Conservation (phyloP, 2,113 vertebrate species). For the Alexandromys fortis region DNA sequence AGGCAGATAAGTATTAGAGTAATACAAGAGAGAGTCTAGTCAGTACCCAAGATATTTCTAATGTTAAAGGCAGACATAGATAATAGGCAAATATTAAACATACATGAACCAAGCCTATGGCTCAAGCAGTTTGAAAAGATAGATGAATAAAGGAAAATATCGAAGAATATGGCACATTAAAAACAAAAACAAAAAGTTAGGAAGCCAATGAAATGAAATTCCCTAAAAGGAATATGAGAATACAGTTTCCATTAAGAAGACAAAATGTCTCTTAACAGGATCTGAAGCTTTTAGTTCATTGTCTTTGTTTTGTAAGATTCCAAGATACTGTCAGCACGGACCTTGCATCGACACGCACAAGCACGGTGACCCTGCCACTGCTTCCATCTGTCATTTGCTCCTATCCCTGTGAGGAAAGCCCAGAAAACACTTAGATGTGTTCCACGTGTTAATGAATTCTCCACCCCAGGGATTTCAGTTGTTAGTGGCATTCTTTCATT, state of each 20-base stretch:
- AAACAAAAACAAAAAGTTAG: not conserved
- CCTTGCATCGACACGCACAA: not conserved
- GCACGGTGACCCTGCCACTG: not conserved
- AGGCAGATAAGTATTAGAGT: not conserved
- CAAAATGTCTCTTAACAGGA: not conserved
- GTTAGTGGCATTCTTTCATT: conserved; percentile 20
- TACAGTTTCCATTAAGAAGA: not conserved
- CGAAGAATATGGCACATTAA: not conserved
- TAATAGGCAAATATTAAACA: not conserved
- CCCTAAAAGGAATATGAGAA: not conserved
- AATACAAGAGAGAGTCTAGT: not conserved
- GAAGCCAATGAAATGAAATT: not conserved
- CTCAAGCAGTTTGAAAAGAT: not conserved
- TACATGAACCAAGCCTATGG: not conserved
- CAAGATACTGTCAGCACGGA: fast-evolving
- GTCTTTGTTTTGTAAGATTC: not conserved
- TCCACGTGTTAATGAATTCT: conserved; percentile 47
- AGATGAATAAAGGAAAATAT: not conserved
- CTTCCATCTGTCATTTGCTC: conserved; percentile 7
- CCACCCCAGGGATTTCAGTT: conserved; percentile 46
- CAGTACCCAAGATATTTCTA: not conserved
- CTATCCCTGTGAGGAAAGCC: not conserved
- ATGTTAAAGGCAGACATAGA: not conserved
- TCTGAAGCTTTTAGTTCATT: not conserved
- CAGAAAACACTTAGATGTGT: not conserved